Conservation (phyloP, 2,113 vertebrate species). For the Pelmatolapia mariae region DNA sequence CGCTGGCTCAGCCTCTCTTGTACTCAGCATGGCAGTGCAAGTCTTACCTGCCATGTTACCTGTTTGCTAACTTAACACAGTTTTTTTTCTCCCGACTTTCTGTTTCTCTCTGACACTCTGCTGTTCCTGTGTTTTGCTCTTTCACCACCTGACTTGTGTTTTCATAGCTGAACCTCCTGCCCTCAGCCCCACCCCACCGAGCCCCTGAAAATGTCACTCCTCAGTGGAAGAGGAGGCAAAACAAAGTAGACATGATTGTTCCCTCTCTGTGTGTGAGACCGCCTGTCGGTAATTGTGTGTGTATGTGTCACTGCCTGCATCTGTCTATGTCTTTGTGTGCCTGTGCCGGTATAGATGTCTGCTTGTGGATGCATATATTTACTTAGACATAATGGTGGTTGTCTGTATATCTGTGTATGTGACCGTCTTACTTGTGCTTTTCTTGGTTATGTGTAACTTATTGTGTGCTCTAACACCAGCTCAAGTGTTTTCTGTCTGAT, state of each 20-base stretch:
- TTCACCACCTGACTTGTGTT: not conserved
- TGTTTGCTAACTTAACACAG: not conserved
- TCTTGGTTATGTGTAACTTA: not conserved
- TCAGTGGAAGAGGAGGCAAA: not conserved
- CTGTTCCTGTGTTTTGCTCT: not conserved
- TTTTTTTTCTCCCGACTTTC: not conserved
- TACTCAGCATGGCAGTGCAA: not conserved
- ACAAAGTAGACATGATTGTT: constrained; percentile 34
- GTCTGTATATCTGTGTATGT: not conserved
- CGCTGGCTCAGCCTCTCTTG: not conserved
- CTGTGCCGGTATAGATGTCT: not conserved
- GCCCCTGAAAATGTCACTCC: constrained; percentile 42
- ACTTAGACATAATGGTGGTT: not conserved
- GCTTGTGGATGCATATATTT: not conserved
- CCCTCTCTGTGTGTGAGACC: not conserved
- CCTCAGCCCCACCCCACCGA: not conserved
- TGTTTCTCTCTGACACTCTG: not conserved
- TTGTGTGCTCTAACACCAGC: not conserved
- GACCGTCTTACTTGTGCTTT: not conserved
- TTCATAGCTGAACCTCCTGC: constrained; percentile 11
- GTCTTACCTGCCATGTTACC: not conserved
- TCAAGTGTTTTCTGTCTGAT: not conserved
- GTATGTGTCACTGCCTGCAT: not conserved
- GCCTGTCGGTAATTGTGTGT: not conserved
- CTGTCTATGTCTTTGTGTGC: not conserved